A percentile compares a stretch with the other conserved stretches of the same genome.
Evolutionary conservation across 2,797 vertebrate species (phyloP).

Genomic region (Phrynocephalus forsythii): DNA sequence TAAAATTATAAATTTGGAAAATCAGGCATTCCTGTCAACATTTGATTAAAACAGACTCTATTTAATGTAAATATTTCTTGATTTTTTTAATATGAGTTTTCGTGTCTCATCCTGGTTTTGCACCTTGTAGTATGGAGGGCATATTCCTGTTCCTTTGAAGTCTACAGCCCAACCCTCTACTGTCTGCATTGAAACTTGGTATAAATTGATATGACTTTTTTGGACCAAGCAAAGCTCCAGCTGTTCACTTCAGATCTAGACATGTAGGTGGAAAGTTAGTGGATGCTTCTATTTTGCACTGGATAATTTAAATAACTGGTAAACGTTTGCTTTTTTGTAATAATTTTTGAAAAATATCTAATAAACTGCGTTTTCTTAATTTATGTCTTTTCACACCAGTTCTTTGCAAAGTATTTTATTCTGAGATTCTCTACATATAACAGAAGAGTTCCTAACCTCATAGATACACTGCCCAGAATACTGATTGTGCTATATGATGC

Average conservation of each 20-base stretch:
- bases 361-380: constrained; percentile 67
- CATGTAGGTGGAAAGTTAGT: constrained; percentile 36
- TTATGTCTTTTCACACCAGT: constrained; percentile 21
- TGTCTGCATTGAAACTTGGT: constrained; percentile 26
- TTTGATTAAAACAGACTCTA: constrained; percentile 54
- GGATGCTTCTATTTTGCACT: constrained; percentile 78
- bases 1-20: constrained; percentile 59
- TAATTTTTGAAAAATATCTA: constrained; percentile 65
- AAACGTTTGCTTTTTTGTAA: constrained; percentile 63
- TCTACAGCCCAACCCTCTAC: constrained; percentile 43
- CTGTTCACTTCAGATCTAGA: constrained; percentile 45
- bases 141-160: constrained; percentile 14
- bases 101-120: constrained; percentile 71
- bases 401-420: neutral
- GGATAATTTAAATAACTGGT: constrained; percentile 66
- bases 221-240: constrained; percentile 31
- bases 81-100: constrained; percentile 47
- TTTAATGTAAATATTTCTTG: constrained; percentile 67
- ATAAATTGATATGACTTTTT: constrained; percentile 28
- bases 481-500: too few species aligned
- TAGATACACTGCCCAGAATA: neutral
- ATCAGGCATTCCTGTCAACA: constrained; percentile 57
- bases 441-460: neutral
- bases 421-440: neutral
- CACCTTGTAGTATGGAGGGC: constrained; percentile 65